These are phyloP conservation scores for Cryptotermes secundus DNA, from an alignment of 1,140 invertebrate species.

Conservation along the genomic window DNA sequence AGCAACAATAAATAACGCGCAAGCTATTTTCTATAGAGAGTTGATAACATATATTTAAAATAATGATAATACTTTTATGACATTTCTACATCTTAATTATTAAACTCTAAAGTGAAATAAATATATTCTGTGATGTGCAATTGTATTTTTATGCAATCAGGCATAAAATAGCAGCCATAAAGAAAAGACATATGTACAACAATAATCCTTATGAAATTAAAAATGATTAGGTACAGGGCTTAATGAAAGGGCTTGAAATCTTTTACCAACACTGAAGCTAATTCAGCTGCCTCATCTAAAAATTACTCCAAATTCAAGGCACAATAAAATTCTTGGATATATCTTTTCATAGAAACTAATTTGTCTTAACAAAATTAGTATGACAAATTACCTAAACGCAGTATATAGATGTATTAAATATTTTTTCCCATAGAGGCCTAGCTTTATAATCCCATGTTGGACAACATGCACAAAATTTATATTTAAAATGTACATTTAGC, in stretches of 20 bases:
- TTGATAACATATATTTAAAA: slow-evolving; percentile 20
- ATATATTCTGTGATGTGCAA: slow-evolving; percentile 15
- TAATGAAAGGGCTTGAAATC: not conserved
- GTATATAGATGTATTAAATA: not conserved
- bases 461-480: not conserved
- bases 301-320: slow-evolving; percentile 15
- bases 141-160: slow-evolving; percentile 11
- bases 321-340: slow-evolving; percentile 12
- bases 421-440: not conserved
- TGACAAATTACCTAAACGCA: slow-evolving; percentile 15
- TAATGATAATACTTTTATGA: not conserved
- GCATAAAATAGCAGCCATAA: slow-evolving; percentile 3
- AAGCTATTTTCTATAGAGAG: not conserved
- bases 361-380: slow-evolving; percentile 6
- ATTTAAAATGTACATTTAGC: slow-evolving; percentile 16
- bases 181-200: slow-evolving; percentile 1
- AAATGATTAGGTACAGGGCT: not conserved
- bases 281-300: slow-evolving; percentile 5
- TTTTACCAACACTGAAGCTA: not conserved
- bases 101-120: not conserved
- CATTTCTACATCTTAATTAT: slow-evolving; percentile 11
- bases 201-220: not conserved
- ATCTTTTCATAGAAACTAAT: not conserved
- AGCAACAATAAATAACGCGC: slow-evolving; percentile 28
- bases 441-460: not conserved